Conservation (phyloP, 2,888 invertebrate species). For the Netelia fuscicornis region DNA sequence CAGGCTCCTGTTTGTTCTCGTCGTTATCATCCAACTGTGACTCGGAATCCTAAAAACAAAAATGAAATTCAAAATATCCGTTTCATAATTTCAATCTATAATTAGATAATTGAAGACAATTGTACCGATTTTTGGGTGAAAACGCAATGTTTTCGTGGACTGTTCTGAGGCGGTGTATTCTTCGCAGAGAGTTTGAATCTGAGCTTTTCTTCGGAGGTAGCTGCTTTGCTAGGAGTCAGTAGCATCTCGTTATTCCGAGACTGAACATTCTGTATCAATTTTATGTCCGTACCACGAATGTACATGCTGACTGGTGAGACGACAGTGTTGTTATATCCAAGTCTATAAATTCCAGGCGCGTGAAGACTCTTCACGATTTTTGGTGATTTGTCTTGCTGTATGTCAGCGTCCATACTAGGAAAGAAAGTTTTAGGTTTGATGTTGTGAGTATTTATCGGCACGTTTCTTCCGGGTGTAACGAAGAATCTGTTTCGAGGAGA, state of each 20-base stretch:
- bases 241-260: constrained; percentile 72
- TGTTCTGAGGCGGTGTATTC: constrained; percentile 25
- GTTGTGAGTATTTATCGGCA: constrained; percentile 41
- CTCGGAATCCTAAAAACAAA: constrained; percentile 49
- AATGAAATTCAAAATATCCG: neutral
- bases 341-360: constrained; percentile 68
- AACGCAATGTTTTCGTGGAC: neutral
- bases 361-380: constrained; percentile 69
- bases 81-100: constrained; percentile 44
- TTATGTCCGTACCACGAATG: constrained; percentile 77
- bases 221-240: constrained; percentile 71
- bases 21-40: constrained; percentile 46
- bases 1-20: constrained; percentile 65
- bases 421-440: constrained; percentile 72
- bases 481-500: constrained; percentile 69
- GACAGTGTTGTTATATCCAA: constrained; percentile 73
- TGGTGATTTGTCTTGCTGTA: neutral
- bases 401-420: constrained; percentile 40
- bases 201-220: constrained; percentile 58
- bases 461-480: constrained; percentile 75
- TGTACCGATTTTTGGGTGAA: constrained; percentile 29
- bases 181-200: constrained; percentile 72
- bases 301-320: constrained; percentile 79
- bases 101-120: neutral
- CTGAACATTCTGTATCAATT: constrained; percentile 76